phyloP scores from a whole-genome alignment of 2,888 invertebrate genomes.

The Meteorus colon region DNA sequence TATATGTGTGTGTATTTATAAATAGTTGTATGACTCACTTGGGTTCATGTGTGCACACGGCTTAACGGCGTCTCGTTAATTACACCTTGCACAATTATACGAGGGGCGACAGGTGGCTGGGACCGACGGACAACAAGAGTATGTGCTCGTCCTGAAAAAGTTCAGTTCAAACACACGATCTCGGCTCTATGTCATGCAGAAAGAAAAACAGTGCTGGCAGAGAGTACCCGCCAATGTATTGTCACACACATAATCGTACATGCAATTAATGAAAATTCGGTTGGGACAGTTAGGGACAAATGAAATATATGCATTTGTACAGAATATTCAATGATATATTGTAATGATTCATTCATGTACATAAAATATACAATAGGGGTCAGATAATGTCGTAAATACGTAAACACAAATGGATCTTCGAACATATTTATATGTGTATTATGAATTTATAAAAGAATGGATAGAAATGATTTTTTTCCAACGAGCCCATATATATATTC shows the following conservation, averaged over 20 bases:
- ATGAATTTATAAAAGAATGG: background rate
- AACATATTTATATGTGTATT: background rate
- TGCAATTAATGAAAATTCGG: background rate
- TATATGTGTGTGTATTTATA: conserved; percentile 7
- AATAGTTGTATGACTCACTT: conserved; percentile 17
- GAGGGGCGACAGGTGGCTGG: conserved; percentile 62
- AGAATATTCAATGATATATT: background rate
- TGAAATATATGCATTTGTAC: background rate
- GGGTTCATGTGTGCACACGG: conserved; percentile 42
- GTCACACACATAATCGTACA: background rate
- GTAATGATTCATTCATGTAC: background rate
- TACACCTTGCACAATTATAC: conserved; percentile 60
- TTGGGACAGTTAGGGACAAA: background rate
- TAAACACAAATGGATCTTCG: conserved; percentile 11
- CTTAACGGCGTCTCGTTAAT: conserved; percentile 58
- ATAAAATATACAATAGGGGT: background rate
- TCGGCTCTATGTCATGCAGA: conserved; percentile 20
- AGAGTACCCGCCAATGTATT: background rate
- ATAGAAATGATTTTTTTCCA: background rate
- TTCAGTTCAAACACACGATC: conserved; percentile 26
- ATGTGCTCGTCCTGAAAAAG: conserved; percentile 28
- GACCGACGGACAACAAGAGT: conserved; percentile 45
- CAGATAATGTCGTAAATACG: background rate
- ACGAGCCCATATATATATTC: background rate
- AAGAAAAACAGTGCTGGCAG: background rate